Evolutionary conservation across 2,797 vertebrate species (phyloP), one percentile per base, ranked within the genome.

Genomic region (Lagocephalus sceleratus): DNA sequence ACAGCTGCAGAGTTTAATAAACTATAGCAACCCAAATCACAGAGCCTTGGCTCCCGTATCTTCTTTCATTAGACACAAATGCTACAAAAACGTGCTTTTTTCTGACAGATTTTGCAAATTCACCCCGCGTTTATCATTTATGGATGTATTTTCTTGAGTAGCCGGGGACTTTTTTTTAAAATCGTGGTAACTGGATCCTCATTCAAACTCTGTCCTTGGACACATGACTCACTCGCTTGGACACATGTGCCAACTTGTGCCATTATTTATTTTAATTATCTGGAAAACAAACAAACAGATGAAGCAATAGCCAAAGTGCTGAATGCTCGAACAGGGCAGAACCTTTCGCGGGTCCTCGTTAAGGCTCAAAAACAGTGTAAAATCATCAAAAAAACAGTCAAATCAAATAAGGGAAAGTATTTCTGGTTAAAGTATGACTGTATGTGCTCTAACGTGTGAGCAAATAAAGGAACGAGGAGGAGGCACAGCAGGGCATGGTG

Each of bases 1-100:
- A 91, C 91, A 93, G 92, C 90, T 94, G 91, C 89, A 79, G 78
- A 79, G 81, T 91, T 87, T 87, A 83, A 85, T 83, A 81, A 87
- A 80, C 60, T 58, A 1, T 71, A 19, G 82, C 72, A 75, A 77
- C 68, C 76, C 75, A 84, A n/a, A 71, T 79, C 79, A 63, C 72
- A 56, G 43, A 19, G 63, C 71, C 76, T 68, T 60, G 73, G 85
- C 82, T 73, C 82, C 81, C 79, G 63, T 0, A 12, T 1, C 32
- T 35, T 14, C 32, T 35, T 14, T 10, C 11, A 35, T 14, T 3
- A 35, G 3, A 35, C 32, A 35, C 32, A 35, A 35, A 35, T 2
- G 26, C 26, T 9, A 29, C 8, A 29, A 29, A 29, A 29, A 9
- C 25, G 6, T 6, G 26, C 1, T 3, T 9, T 29, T 9, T 9